Conservation (phyloP, 2,113 vertebrate genomes). For the Phoenicopterus ruber region DNA sequence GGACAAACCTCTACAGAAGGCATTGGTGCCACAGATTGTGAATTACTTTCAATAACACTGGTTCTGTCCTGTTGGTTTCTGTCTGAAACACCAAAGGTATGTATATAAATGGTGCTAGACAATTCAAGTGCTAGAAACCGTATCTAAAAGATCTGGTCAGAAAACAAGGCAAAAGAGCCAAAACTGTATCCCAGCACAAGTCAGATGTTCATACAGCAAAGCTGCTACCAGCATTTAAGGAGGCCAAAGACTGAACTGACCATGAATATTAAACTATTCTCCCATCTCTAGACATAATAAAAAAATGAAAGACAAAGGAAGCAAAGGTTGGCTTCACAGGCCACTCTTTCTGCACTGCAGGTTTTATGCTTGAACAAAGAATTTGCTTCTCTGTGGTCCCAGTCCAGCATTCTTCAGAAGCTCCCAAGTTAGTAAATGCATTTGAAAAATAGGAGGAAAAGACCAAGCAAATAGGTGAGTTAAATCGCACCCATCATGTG, state of each 20-base stretch:
- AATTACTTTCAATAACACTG: neutral
- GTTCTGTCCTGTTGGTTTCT: neutral
- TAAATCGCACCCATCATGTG: rapidly evolving
- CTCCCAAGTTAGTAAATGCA: neutral
- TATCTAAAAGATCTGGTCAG: neutral
- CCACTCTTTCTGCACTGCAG: neutral
- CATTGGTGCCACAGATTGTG: neutral
- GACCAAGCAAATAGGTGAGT: neutral
- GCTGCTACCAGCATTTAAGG: neutral
- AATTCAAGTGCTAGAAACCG: neutral
- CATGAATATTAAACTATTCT: neutral
- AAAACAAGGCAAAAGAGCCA: neutral
- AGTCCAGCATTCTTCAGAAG: neutral
- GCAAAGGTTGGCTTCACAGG: neutral
- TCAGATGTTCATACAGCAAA: neutral
- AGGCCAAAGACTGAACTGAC: neutral
- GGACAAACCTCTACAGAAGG: neutral
- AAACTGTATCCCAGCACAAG: neutral
- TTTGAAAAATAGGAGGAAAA: neutral
- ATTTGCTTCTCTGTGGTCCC: neutral
- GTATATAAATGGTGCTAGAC: no score
- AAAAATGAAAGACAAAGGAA: neutral
- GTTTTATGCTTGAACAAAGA: neutral
- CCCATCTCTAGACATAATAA: neutral
- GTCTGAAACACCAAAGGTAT: neutral